These are phyloP conservation scores for Drosophila sturtevanti DNA, from an alignment of 1,140 invertebrate genomes.

Conservation along the genomic window DNA sequence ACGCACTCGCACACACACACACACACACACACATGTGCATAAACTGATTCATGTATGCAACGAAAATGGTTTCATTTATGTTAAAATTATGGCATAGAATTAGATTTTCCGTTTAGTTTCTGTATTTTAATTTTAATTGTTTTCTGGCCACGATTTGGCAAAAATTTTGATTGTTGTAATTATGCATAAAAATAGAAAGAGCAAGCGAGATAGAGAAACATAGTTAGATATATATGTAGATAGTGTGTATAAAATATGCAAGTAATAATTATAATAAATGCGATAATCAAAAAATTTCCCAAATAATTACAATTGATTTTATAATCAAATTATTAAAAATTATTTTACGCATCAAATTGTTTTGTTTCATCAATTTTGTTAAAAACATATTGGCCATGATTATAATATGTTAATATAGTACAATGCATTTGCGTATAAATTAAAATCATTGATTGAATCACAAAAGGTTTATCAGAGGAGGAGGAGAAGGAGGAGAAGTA, in stretches of 20 bases:
- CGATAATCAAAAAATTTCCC: constrained; percentile 5
- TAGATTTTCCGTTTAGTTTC: neutral
- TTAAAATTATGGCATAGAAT: neutral
- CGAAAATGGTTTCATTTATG: neutral
- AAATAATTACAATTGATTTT: constrained; percentile 12
- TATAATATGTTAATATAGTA: neutral
- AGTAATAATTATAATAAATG: constrained; percentile 9
- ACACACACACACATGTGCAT: neutral
- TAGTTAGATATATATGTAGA: no score
- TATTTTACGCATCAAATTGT: constrained; percentile 15
- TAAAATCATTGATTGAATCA: neutral
- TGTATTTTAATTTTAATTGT: constrained; percentile 3
- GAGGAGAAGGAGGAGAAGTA: no score
- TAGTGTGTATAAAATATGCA: neutral
- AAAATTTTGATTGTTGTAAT: constrained; percentile 5
- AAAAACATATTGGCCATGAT: neutral
- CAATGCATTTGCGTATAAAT: constrained; percentile 13
- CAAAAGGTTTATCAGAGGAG: no score
- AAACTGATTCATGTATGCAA: neutral
- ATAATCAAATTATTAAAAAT: constrained; percentile 12
- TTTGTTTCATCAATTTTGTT: neutral
- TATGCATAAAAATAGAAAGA: neutral
- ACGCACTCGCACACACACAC: neutral
- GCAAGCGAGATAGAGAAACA: neutral
- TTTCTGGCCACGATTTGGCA: neutral